phyloP scores from a whole-genome alignment of 2,113 vertebrate species.

The Eleginops maclovinus region DNA sequence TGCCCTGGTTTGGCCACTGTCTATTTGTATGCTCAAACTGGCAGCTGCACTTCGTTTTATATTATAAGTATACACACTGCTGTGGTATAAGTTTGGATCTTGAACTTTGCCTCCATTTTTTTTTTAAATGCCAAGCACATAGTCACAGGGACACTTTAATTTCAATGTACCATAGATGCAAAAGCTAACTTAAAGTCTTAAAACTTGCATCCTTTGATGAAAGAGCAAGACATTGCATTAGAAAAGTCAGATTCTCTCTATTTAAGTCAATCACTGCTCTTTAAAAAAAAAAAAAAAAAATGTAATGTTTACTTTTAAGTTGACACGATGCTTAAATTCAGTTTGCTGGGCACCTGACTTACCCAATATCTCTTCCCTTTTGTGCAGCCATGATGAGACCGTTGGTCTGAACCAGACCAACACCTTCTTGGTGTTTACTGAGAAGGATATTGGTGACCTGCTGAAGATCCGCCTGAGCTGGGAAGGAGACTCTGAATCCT shows the following conservation, averaged over 20 bases:
- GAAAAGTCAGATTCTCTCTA: neutral
- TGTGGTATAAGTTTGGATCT: neutral
- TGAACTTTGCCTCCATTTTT: conserved; percentile 23
- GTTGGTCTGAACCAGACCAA: conserved; percentile 91
- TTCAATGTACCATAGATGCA: neutral
- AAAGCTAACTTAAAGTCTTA: neutral
- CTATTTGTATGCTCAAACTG: neutral
- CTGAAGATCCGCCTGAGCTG: conserved; percentile 91
- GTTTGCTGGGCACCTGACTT: neutral
- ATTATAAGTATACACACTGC: neutral
- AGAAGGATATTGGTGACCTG: conserved; percentile 94
- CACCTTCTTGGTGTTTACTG: conserved; percentile 94
- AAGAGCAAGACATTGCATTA: neutral
- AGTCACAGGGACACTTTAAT: neutral
- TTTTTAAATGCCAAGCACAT: conserved; percentile 13
- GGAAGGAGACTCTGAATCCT: conserved; percentile 85
- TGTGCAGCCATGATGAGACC: conserved; percentile 50
- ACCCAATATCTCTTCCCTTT: neutral
- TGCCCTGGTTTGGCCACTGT: too few species aligned
- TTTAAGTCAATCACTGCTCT: neutral
- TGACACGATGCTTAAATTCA: neutral
- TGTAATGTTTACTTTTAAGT: too few species aligned
- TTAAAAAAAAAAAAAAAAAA: too few species aligned
- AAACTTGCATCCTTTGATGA: neutral
- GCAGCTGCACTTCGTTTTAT: neutral